A percentile compares a stretch with the other conserved stretches of the same genome.
Evolutionary conservation across 2,888 invertebrate species (phyloP).

Genomic region (Rhamphomyia laevipes): DNA sequence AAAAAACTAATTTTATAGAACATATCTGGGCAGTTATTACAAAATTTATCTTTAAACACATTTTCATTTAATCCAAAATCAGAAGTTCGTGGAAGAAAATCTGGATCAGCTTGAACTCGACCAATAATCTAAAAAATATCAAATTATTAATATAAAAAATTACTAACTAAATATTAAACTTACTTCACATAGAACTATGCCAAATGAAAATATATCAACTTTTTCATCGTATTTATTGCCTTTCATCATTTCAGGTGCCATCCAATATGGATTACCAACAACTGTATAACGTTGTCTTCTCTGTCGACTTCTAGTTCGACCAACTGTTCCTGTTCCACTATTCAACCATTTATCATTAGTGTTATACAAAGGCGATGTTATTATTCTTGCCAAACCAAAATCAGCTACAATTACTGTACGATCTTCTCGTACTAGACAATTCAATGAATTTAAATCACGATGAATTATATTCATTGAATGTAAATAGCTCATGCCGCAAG

Average conservation of each 20-base stretch:
- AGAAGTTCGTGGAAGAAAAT: constrained; percentile 76
- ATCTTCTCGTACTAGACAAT: constrained; percentile 85
- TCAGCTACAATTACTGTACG: constrained; percentile 90
- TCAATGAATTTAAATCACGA: constrained; percentile 88
- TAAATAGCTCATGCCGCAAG: constrained; percentile 86
- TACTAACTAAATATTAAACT: constrained; percentile 15
- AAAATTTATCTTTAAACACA: constrained; percentile 77
- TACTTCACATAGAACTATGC: constrained; percentile 89
- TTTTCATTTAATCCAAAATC: constrained; percentile 88
- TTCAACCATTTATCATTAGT: constrained; percentile 29
- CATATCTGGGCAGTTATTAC: constrained; percentile 66
- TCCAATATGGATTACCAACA: constrained; percentile 96
- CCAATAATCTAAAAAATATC: constrained; percentile 76
- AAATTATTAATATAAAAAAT: not conserved
- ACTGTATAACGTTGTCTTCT: constrained; percentile 86
- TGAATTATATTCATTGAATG: constrained; percentile 93
- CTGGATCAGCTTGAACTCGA: constrained; percentile 89
- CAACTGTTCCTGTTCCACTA: constrained; percentile 36
- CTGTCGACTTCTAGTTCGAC: constrained; percentile 48
- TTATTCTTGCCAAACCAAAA: constrained; percentile 82
- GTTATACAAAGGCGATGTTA: constrained; percentile 39
- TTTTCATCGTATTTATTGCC: constrained; percentile 92
- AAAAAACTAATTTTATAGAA: constrained; percentile 81
- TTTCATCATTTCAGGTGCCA: constrained; percentile 99
- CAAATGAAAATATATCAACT: constrained; percentile 92